These are phyloP conservation scores for Yponomeuta cagnagella DNA, from an alignment of 2,888 invertebrate species.

Conservation along the genomic window DNA sequence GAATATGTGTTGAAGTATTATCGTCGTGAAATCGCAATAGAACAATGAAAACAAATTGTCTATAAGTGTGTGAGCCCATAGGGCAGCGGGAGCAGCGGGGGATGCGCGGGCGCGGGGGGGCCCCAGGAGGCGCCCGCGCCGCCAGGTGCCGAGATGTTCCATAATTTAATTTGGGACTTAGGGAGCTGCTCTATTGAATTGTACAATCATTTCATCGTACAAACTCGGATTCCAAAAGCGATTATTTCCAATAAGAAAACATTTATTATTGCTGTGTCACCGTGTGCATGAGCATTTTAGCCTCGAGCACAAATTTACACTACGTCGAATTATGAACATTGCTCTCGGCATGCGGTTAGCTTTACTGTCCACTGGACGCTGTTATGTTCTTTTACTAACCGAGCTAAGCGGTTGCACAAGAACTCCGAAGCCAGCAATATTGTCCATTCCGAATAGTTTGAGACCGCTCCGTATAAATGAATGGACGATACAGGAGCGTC, in stretches of 20 bases:
- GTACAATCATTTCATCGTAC: constrained; percentile 61
- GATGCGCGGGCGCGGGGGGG: background rate
- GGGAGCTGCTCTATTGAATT: constrained; percentile 70
- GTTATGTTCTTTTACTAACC: background rate
- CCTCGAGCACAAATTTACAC: background rate
- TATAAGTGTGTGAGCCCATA: constrained; percentile 44
- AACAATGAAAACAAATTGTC: constrained; percentile 58
- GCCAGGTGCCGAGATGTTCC: constrained; percentile 71
- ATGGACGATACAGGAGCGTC: too few relatives aligned
- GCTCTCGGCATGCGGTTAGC: background rate
- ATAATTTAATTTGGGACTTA: constrained; percentile 75
- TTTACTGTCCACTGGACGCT: background rate
- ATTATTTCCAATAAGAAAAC: constrained; percentile 31
- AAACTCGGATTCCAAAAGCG: constrained; percentile 34
- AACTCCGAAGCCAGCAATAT: background rate
- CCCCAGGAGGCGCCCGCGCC: constrained; percentile 20
- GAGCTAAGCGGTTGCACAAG: background rate
- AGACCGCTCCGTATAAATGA: background rate
- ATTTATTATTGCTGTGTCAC: constrained; percentile 5
- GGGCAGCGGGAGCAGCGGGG: constrained; percentile 42
- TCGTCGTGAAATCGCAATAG: constrained; percentile 38
- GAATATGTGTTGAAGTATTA: background rate
- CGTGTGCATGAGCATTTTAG: background rate
- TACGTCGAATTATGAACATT: background rate
- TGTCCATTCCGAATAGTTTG: constrained; percentile 7